phyloP scores from a whole-genome alignment of 2,797 vertebrate species.

The Cephalopachus bancanus region DNA sequence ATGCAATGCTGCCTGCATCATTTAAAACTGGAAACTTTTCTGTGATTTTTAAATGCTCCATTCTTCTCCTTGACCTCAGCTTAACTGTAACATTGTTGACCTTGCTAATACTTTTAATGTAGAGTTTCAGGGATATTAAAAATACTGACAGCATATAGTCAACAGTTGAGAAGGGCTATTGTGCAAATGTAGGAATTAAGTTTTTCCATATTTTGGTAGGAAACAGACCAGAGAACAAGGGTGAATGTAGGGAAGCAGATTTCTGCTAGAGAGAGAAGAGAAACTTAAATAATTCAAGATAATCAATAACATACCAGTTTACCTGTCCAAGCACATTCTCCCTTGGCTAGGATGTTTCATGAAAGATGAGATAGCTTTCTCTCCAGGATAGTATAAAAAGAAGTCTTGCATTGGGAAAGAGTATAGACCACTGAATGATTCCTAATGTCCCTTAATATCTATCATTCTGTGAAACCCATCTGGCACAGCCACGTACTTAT shows the following conservation, averaged over 20 bases:
- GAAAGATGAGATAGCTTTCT: background rate
- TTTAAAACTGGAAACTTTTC: conserved; percentile 30
- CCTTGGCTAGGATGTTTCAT: background rate
- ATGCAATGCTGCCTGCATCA: background rate
- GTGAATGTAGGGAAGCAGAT: background rate
- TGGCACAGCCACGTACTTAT: background rate
- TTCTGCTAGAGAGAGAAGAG: conserved; percentile 1
- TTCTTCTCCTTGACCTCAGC: background rate
- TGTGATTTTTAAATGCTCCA: background rate
- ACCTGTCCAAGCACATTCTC: background rate
- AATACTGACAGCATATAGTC: background rate
- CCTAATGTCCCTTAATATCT: background rate
- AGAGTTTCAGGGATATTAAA: conserved; percentile 48
- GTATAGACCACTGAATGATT: background rate
- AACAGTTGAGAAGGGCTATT: background rate
- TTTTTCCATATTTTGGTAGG: background rate
- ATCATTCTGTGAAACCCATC: background rate
- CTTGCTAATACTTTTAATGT: conserved; percentile 55
- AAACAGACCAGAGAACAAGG: background rate
- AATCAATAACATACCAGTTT: background rate
- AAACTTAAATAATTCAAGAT: conserved; percentile 23
- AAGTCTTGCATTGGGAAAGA: background rate
- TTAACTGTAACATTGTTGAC: conserved; percentile 22
- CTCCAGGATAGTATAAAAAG: background rate
- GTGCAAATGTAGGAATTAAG: conserved; percentile 37